These are phyloP conservation scores for Acrobasis suavella DNA, from an alignment of 2,888 invertebrate species.

Conservation along the genomic window DNA sequence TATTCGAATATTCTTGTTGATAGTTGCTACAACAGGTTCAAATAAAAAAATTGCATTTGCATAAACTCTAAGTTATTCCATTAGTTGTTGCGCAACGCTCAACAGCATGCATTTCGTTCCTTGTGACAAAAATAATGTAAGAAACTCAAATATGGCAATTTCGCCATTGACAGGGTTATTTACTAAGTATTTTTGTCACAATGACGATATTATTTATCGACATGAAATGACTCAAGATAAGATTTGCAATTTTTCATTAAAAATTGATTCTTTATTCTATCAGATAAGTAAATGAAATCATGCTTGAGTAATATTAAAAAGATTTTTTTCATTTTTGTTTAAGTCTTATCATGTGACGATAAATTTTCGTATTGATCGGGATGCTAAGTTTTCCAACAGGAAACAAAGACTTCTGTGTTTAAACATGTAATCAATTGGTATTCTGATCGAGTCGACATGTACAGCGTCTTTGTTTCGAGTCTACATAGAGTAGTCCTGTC, in stretches of 20 bases:
- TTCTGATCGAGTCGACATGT: slow-evolving; percentile 10
- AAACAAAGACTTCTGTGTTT: slow-evolving; percentile 10
- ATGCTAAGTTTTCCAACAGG: slow-evolving; percentile 4
- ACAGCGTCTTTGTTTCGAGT: slow-evolving; percentile 19
- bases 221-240: slow-evolving; percentile 38
- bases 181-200: slow-evolving; percentile 16
- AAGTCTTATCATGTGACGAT: background rate
- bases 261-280: slow-evolving; percentile 43
- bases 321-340: background rate
- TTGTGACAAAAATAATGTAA: slow-evolving; percentile 29
- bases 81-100: slow-evolving; percentile 32
- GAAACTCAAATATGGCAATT: slow-evolving; percentile 3
- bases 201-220: slow-evolving; percentile 28
- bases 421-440: slow-evolving; percentile 17
- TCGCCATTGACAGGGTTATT: slow-evolving; percentile 4
- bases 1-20: slow-evolving; percentile 24
- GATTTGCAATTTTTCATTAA: slow-evolving; percentile 41
- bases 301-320: slow-evolving; percentile 27
- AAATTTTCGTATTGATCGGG: background rate
- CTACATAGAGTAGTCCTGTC: slow-evolving; percentile 14
- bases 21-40: slow-evolving; percentile 18
- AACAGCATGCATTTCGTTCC: slow-evolving; percentile 40
- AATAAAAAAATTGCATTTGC: slow-evolving; percentile 4
- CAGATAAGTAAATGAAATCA: slow-evolving; percentile 39
- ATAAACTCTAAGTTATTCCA: slow-evolving; percentile 6